Conservation (phyloP, 2,888 invertebrate genomes). For the Cephus pulcher region DNA sequence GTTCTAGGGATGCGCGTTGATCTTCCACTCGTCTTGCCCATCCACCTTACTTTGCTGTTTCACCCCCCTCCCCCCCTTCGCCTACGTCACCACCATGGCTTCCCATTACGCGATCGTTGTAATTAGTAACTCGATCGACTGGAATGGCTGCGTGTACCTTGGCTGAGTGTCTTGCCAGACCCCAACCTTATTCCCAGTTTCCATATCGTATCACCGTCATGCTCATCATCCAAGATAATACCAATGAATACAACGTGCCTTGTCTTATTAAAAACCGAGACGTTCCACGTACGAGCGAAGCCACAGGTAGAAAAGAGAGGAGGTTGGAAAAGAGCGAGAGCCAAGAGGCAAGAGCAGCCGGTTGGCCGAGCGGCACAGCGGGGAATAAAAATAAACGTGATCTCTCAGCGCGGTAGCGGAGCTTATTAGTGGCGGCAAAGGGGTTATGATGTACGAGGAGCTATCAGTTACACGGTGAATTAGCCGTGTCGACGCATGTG, state of each 20-base stretch:
- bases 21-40: neutral
- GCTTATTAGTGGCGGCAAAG: slow-evolving; percentile 41
- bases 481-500: slow-evolving; percentile 49
- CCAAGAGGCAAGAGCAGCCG: neutral
- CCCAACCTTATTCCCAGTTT: neutral
- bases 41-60: neutral
- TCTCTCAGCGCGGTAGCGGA: neutral
- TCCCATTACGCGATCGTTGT: neutral
- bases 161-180: neutral
- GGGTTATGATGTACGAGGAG: slow-evolving; percentile 48
- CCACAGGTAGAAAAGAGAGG: neutral
- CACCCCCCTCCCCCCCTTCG: neutral
- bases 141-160: neutral
- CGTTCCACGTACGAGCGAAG: neutral
- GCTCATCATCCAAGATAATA: neutral
- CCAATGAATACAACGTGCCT: neutral
- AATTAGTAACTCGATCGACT: neutral
- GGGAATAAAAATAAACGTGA: slow-evolving; percentile 8
- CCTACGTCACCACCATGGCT: neutral
- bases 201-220: neutral
- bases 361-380: slow-evolving; percentile 27
- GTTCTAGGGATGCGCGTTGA: neutral
- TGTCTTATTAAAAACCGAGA: neutral
- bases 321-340: neutral
- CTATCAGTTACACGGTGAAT: slow-evolving; percentile 52